Evolutionary conservation across 2,113 vertebrate genomes (phyloP).

Genomic region (Platycercus adscitus): DNA sequence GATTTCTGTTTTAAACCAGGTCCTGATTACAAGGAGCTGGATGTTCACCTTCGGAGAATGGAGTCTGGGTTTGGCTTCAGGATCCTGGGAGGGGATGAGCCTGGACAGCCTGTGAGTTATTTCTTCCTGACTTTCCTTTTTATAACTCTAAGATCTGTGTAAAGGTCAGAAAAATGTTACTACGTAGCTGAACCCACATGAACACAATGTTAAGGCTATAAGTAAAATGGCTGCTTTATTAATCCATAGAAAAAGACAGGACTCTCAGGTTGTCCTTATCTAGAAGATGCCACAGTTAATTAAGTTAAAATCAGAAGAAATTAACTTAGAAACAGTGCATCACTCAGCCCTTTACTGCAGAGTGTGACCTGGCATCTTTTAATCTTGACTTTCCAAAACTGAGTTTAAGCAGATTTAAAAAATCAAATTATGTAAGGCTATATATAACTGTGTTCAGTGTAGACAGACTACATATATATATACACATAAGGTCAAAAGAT

Average conservation of each 20-base stretch:
- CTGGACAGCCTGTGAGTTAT: conserved; percentile 95
- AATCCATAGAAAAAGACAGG: neutral
- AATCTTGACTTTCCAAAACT: neutral
- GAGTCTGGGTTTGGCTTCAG: conserved; percentile 98
- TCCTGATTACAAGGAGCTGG: conserved; percentile 92
- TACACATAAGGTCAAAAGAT: neutral
- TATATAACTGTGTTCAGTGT: neutral
- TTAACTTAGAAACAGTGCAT: neutral
- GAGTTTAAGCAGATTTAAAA: neutral
- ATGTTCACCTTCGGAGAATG: conserved; percentile 95
- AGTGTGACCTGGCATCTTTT: neutral
- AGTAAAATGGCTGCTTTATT: neutral
- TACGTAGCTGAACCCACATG: neutral
- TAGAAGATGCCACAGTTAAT: neutral
- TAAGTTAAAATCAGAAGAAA: neutral
- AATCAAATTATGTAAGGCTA: neutral
- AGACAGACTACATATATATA: neutral
- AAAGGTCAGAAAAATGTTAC: neutral
- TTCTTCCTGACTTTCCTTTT: neutral
- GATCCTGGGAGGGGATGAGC: conserved; percentile 97
- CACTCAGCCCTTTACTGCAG: neutral
- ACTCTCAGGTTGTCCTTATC: neutral
- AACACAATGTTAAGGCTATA: neutral
- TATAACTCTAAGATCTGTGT: neutral
- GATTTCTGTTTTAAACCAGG: conserved; percentile 77